These are phyloP conservation scores for Caradrina kadenii DNA, from an alignment of 2,888 invertebrate genomes.

Conservation along the genomic window DNA sequence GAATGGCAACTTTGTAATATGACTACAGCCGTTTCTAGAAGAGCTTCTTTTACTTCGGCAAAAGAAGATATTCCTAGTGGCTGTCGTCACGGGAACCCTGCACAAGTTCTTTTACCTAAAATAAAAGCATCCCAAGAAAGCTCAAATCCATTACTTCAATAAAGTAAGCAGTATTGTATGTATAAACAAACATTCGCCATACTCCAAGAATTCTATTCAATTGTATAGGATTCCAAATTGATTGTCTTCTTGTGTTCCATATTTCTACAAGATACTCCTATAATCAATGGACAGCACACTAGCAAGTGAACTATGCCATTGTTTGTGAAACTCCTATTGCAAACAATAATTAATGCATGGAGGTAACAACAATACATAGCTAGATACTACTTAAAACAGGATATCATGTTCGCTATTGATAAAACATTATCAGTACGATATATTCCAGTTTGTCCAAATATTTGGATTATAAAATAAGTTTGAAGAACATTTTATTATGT, in stretches of 20 bases:
- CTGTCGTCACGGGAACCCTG: too few relatives aligned
- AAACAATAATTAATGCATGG: neutral
- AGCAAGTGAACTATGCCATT: constrained; percentile 1
- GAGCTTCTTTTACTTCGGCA: neutral
- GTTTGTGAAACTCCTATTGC: constrained; percentile 9
- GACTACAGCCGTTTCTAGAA: neutral
- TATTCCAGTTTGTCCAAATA: constrained; percentile 12
- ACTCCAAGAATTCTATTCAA: neutral
- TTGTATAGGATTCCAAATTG: neutral
- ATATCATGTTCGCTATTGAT: constrained; percentile 12
- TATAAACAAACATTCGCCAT: too few relatives aligned
- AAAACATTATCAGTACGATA: constrained; percentile 23
- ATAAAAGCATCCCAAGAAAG: neutral
- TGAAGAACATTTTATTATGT: neutral
- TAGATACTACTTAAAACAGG: constrained; percentile 5
- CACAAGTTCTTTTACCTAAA: neutral
- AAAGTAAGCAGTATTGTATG: neutral
- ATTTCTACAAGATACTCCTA: neutral
- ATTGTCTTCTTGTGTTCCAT: neutral
- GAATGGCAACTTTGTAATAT: neutral
- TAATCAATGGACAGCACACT: neutral
- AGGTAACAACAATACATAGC: constrained; percentile 4
- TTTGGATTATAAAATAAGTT: neutral
- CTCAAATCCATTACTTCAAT: neutral
- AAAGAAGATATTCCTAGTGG: too few relatives aligned